Base-by-base conservation (phyloP, 1,140 invertebrate species). In the Dinoponera quadriceps region DNA sequence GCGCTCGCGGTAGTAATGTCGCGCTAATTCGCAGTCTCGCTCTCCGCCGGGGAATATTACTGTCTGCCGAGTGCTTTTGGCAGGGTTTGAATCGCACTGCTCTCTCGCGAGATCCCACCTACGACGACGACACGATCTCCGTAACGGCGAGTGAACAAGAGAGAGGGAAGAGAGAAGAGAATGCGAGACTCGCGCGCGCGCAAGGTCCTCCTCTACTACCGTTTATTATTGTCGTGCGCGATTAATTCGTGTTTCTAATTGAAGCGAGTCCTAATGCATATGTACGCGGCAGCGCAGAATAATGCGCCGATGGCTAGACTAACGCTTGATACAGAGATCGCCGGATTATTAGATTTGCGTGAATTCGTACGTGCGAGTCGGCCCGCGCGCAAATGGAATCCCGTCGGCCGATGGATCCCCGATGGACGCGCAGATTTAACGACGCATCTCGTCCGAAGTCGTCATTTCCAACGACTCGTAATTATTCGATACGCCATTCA, bases 1-100 rank as follows among this genome's bases (percentile, higher is more conserved):
- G 83, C 55, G 49, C 78, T 85, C 55, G 65, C 60, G 2, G 44
- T 65, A 60, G 87, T 85, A 88, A 88, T 60, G 83, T 87, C 60
- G 60, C 73, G 60, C 68, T 88, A 85, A 88, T 88, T 88, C 83
- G 72, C 44, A 73, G 73, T 69, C 83, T 75, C 73, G 54, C 55
- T 75, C 73, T 22, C 54, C 55, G 44, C 59, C 57, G 44, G 65
- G 55, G 85, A 66, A 87, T 88, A 84, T 87, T 88, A 77, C 82
- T 66, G 48, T 85, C 82, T 82, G 62, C 68, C n/a, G 73, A 29
- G 62, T 60, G 77, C 38, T 86, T 38, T 68, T 62, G 44, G 29
- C 48, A 51, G 54, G 44, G 85, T 86, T 86, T 73, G 66, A 86
- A 86, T 74, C 81, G 55, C 29, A 22, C 7, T 38, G 33, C 55